Evolutionary conservation across 2,888 invertebrate genomes (phyloP).

Genomic region (Cantharis rustica): DNA sequence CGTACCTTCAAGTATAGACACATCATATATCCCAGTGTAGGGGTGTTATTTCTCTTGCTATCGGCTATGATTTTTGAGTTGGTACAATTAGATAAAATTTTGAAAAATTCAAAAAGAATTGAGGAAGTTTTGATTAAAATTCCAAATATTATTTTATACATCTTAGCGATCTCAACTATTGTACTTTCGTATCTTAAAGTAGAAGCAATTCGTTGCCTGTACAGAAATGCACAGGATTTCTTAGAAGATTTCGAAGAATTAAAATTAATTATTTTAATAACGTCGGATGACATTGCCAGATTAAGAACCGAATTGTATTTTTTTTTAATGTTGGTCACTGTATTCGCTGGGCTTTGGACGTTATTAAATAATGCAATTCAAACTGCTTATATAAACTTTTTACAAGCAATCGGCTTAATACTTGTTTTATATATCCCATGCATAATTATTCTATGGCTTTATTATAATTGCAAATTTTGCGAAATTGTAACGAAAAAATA

Average conservation of each 20-base stretch:
- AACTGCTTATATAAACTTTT: too few species aligned
- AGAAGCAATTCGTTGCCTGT: rapidly evolving
- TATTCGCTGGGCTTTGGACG: too few species aligned
- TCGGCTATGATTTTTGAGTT: not conserved
- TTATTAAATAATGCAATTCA: too few species aligned
- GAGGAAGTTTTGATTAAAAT: not conserved
- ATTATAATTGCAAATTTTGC: too few species aligned
- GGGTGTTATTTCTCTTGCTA: rapidly evolving
- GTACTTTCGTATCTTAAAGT: not conserved
- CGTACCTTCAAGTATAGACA: not conserved
- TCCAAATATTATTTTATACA: not conserved
- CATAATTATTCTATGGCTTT: too few species aligned
- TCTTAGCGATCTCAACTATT: rapidly evolving
- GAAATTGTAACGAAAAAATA: too few species aligned
- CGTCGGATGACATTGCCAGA: not conserved
- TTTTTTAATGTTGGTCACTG: too few species aligned
- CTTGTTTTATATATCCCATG: too few species aligned
- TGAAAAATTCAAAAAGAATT: not conserved
- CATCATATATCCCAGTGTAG: not conserved
- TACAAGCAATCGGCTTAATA: too few species aligned
- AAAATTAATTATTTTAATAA: not conserved
- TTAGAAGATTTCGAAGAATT: not conserved
- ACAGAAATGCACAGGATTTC: not conserved
- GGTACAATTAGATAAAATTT: not conserved
- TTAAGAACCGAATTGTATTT: not conserved